phyloP scores from a whole-genome alignment of 2,888 invertebrate genomes.

The Cerastis rubricosa region DNA sequence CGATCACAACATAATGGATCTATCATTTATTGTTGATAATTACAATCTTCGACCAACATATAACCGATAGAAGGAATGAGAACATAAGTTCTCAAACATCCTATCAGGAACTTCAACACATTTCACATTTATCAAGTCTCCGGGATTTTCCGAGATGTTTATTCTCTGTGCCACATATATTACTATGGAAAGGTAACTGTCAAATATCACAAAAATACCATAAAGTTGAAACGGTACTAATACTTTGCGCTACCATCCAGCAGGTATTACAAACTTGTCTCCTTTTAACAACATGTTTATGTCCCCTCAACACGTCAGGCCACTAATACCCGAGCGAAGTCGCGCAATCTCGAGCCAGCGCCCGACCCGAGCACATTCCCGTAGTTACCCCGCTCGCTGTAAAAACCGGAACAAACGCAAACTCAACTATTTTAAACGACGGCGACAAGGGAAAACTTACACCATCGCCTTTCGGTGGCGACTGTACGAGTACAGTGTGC shows the following conservation, averaged over 20 bases:
- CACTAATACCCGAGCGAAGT: conserved; percentile 5
- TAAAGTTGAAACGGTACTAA: neutral
- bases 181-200: neutral
- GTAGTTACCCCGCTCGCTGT: conserved; percentile 20
- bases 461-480: conserved; percentile 55
- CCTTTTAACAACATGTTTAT: conserved; percentile 18
- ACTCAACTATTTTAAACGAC: conserved; percentile 52
- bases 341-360: conserved; percentile 9
- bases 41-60: conserved; percentile 1
- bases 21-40: conserved; percentile 43
- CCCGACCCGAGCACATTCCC: conserved; percentile 22
- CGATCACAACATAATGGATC: conserved; percentile 58
- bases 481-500: conserved; percentile 9
- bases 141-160: neutral
- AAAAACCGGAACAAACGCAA: conserved; percentile 53
- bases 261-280: conserved; percentile 6
- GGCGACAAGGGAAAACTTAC: conserved; percentile 62
- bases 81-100: neutral
- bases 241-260: neutral
- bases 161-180: neutral
- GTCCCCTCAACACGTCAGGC: conserved; percentile 8
- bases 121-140: neutral
- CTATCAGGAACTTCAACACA: neutral
- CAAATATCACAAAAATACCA: neutral
- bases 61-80: no score